These are phyloP conservation scores for Zaprionus lineosus DNA, from an alignment of 2,888 invertebrate genomes.

Conservation along the genomic window DNA sequence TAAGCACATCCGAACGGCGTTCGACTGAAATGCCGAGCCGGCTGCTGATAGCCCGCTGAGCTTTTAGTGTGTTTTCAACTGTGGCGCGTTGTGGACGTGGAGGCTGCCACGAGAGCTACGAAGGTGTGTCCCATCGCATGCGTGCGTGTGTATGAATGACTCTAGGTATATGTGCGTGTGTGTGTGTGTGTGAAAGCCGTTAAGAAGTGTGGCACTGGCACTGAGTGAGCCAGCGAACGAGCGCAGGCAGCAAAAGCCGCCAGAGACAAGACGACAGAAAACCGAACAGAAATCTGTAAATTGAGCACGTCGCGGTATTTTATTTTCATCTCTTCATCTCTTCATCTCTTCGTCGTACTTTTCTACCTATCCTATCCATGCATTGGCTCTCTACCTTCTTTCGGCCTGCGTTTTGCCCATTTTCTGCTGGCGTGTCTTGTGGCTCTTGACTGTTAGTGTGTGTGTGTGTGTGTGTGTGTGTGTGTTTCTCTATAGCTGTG, in stretches of 20 bases:
- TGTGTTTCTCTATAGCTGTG: constrained; percentile 6
- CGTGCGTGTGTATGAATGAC: constrained; percentile 19
- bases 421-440: constrained; percentile 66
- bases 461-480: not conserved
- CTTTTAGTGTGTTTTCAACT: constrained; percentile 65
- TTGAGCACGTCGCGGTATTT: constrained; percentile 74
- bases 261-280: constrained; percentile 34
- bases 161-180: constrained; percentile 16
- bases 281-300: constrained; percentile 74
- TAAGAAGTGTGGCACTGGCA: constrained; percentile 62
- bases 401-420: constrained; percentile 50
- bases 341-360: constrained; percentile 62
- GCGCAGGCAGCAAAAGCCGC: constrained; percentile 28
- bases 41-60: constrained; percentile 33
- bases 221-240: constrained; percentile 46
- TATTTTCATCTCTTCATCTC: constrained; percentile 69
- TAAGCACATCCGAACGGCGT: constrained; percentile 41
- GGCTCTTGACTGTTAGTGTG: constrained; percentile 26
- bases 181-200: constrained; percentile 62
- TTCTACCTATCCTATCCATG: constrained; percentile 61
- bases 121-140: constrained; percentile 45
- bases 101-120: constrained; percentile 32
- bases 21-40: constrained; percentile 24
- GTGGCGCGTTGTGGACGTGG: constrained; percentile 68
- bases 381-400: constrained; percentile 62